A percentile compares a stretch with the other conserved stretches of the same genome.
These are phyloP conservation scores for Parnassius smintheus DNA, from an alignment of 2,888 invertebrate species.

Conservation along the genomic window DNA sequence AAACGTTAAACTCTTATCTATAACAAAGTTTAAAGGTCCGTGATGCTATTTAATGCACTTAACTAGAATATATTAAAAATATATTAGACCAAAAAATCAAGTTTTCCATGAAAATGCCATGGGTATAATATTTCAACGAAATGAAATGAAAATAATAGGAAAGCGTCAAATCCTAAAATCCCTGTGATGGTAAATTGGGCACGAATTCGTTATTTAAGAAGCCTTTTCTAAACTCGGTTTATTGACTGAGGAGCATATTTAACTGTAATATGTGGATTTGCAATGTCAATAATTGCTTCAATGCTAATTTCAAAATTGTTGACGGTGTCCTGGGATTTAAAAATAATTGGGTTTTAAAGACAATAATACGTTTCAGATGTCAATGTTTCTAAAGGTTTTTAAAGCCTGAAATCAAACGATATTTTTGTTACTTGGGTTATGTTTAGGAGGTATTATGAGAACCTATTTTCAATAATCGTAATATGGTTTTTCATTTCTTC, in stretches of 20 bases:
- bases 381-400: constrained; percentile 6
- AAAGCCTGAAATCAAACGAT: too few relatives aligned
- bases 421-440: too few relatives aligned
- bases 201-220: constrained; percentile 77
- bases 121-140: constrained; percentile 62
- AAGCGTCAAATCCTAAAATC: constrained; percentile 71
- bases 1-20: too few relatives aligned
- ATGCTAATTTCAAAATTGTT: constrained; percentile 24
- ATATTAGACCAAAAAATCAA: neutral
- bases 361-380: constrained; percentile 3
- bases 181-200: constrained; percentile 69
- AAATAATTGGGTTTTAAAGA: constrained; percentile 26
- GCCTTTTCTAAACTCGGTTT: constrained; percentile 53
- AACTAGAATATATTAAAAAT: neutral
- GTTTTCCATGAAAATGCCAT: constrained; percentile 6
- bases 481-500: too few relatives aligned
- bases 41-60: constrained; percentile 9
- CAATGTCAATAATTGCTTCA: constrained; percentile 2
- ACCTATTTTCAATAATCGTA: too few relatives aligned
- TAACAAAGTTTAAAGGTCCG: too few relatives aligned
- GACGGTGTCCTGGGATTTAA: constrained; percentile 24
- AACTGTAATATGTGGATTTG: constrained; percentile 37
- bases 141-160: constrained; percentile 67
- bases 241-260: constrained; percentile 33
- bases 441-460: too few relatives aligned